Base-by-base conservation (phyloP, 2,113 vertebrate genomes). In the Odocoileus hemionus region DNA sequence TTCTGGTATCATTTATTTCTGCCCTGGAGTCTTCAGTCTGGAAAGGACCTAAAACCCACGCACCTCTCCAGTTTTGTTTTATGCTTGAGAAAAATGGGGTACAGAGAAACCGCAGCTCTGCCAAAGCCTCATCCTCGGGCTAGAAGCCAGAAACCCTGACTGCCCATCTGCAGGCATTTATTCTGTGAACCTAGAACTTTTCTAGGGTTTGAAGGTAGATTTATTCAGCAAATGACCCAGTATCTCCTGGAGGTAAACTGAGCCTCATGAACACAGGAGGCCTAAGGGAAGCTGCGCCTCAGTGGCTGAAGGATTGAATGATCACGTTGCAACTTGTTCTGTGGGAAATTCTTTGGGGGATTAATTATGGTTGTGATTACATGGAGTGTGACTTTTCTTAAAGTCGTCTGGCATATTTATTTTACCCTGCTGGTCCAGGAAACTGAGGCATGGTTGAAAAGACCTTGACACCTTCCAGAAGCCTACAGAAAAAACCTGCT, bases 331-430 rank as follows among this genome's bases (percentile, higher is more conserved):
- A 96, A 57, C 83, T 87, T 96, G 94, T 96, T 94, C 78, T 74
- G 26, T 57, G 92, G 92, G 89, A 94, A 55, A 91, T 64, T 93
- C 97, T 91, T 93, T 10, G 28, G 97, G 94, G 95, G 78, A 97
- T 96, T 98, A 97, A 98, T 97, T 97, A 97, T 57, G 92, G 58
- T 55, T 52, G 26, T 93, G 86, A 96, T 97, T 95, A 89, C 15
- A 39, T 5, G 23, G 54, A 90, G 76, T 43, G 43, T 6, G 76
- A 57, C 54, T 97, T 91, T 89, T 92, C 74, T 57, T 85, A 70
- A 95, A 87, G 76, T 83, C 26, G 14, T 39, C 12, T 79, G 86
- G 50, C 82, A 26, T 89, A 58, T 84, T 96, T 96, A 94, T 88
- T 95, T 95, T 90, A 52, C 43, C 60, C 50, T 70, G 45, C 43